Conservation (phyloP, 2,888 invertebrate species). For the Hydropsyche betteni region DNA sequence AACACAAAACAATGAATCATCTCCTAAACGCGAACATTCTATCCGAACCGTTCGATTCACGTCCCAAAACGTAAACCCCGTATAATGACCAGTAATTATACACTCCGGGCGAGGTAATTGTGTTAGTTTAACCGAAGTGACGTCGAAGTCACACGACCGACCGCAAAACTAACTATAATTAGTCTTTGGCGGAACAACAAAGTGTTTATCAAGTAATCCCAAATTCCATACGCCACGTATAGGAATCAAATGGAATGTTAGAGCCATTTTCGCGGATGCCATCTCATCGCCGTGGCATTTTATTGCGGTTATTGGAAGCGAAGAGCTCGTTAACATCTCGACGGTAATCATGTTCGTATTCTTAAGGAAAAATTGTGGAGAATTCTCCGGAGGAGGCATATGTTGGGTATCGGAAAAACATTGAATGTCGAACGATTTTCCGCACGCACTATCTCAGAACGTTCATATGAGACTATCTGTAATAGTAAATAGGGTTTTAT, state of each 20-base stretch:
- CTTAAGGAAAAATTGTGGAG: conserved; percentile 7
- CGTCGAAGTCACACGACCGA: too few relatives aligned
- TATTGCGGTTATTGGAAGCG: conserved; percentile 15
- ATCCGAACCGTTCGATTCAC: too few relatives aligned
- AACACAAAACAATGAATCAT: too few relatives aligned
- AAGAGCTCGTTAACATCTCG: conserved; percentile 30
- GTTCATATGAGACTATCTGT: too few relatives aligned
- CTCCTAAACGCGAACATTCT: too few relatives aligned
- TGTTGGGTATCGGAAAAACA: conserved; percentile 17
- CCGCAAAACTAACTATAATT: neutral
- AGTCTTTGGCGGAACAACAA: neutral
- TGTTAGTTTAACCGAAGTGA: too few relatives aligned
- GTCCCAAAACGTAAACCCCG: too few relatives aligned
- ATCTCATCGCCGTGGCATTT: neutral
- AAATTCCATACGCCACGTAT: neutral
- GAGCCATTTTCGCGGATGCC: too few relatives aligned
- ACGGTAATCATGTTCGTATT: conserved; percentile 1
- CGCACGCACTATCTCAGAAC: too few relatives aligned
- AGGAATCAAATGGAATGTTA: neutral
- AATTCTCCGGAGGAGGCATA: neutral
- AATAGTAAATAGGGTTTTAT: too few relatives aligned
- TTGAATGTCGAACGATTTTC: neutral
- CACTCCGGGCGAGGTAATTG: too few relatives aligned
- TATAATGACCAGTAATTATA: too few relatives aligned
- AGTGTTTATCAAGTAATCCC: conserved; percentile 1